Evolutionary conservation across 2,888 invertebrate genomes (phyloP).

Genomic region (Prosopocoilus inquinatus): DNA sequence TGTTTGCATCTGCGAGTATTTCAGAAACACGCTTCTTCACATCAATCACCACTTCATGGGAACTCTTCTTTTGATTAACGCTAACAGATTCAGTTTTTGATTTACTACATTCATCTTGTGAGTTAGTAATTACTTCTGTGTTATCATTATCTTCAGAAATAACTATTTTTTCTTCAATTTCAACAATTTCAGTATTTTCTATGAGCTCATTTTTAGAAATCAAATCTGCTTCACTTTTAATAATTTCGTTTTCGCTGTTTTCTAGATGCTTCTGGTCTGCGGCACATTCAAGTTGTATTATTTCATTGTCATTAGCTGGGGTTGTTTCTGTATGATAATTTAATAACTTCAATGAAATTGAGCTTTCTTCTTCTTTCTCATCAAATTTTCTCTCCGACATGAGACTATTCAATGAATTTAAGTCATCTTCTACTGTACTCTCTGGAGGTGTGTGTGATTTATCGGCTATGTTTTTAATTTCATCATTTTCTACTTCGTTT

Average conservation of each 20-base stretch:
- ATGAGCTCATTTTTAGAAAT: constrained; percentile 6
- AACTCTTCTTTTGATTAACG: background rate
- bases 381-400: too few relatives aligned
- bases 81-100: background rate
- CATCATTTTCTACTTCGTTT: too few relatives aligned
- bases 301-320: too few relatives aligned
- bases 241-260: background rate
- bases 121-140: background rate
- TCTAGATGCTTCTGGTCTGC: background rate
- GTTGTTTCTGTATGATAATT: too few relatives aligned
- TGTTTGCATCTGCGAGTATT: constrained; percentile 43
- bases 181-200: constrained; percentile 7
- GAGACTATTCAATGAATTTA: too few relatives aligned
- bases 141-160: background rate
- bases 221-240: background rate
- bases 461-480: too few relatives aligned
- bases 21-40: constrained; percentile 46
- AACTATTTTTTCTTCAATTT: background rate
- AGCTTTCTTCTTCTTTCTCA: too few relatives aligned
- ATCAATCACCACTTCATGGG: constrained; percentile 23
- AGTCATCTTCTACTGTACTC: too few relatives aligned
- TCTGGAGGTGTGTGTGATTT: too few relatives aligned
- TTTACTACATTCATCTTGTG: background rate
- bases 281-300: too few relatives aligned
- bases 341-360: too few relatives aligned